These are phyloP conservation scores for Ischnus inquisitorius DNA, from an alignment of 2,888 invertebrate genomes.

Conservation along the genomic window DNA sequence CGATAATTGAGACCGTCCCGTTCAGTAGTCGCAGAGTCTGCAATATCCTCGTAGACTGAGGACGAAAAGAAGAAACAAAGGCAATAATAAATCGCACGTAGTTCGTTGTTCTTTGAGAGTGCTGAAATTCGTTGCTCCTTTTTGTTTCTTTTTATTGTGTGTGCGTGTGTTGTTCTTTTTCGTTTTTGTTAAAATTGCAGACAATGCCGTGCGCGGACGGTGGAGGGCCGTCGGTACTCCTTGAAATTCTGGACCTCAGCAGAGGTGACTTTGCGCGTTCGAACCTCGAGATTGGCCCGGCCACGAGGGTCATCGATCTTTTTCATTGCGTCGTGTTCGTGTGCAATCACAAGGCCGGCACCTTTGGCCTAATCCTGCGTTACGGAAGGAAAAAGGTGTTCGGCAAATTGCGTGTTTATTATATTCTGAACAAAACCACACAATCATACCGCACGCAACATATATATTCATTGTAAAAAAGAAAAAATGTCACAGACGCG, in stretches of 20 bases:
- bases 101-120: not conserved
- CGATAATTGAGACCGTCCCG: constrained; percentile 1
- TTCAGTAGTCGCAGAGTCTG: constrained; percentile 6
- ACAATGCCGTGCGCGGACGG: constrained; percentile 55
- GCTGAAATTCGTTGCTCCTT: not conserved
- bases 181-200: constrained; percentile 50
- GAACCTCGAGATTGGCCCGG: constrained; percentile 73
- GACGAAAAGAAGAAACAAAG: not conserved
- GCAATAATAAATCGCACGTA: constrained; percentile 14
- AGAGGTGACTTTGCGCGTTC: constrained; percentile 20
- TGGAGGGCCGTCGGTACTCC: constrained; percentile 8
- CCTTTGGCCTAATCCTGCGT: constrained; percentile 50
- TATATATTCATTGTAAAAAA: not conserved
- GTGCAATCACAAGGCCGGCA: constrained; percentile 44
- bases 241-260: constrained; percentile 32
- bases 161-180: constrained; percentile 44
- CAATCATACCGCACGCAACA: constrained; percentile 3
- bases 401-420: constrained; percentile 21
- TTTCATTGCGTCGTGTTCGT: constrained; percentile 85
- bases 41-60: no score
- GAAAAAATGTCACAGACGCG: not conserved
- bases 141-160: not conserved
- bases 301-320: constrained; percentile 85
- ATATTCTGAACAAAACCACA: constrained; percentile 7
- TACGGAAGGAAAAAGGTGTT: constrained; percentile 50